Percentiles rank a stretch among this genome's conserved stretches.
Conservation (phyloP, 2,888 invertebrate genomes). For the Diaperis boleti region DNA sequence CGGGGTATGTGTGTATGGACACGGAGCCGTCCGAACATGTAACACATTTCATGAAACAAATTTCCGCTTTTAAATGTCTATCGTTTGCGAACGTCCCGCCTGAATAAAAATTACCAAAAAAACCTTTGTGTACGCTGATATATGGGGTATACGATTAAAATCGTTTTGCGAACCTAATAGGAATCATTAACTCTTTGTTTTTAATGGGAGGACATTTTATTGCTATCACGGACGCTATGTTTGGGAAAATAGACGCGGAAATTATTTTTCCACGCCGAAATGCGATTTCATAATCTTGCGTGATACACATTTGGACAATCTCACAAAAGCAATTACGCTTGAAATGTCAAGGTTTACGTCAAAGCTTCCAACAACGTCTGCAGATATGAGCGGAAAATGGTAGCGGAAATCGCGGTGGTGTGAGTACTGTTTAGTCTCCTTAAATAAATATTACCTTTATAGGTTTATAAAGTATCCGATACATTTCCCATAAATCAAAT, state of each 20-base stretch:
- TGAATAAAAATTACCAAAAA: conserved; percentile 46
- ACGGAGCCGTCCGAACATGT: conserved; percentile 44
- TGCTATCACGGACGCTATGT: conserved; percentile 6
- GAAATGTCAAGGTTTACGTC: conserved; percentile 19
- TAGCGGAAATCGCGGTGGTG: too few relatives aligned
- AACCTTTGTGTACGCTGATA: conserved; percentile 47
- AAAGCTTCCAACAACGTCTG: conserved; percentile 2
- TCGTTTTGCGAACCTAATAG: conserved; percentile 36
- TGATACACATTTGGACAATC: conserved; percentile 21
- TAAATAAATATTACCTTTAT: too few relatives aligned
- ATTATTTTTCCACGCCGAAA: conserved; percentile 10
- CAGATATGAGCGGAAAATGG: not conserved
- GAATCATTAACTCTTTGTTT: conserved; percentile 33
- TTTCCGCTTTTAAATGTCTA: conserved; percentile 56
- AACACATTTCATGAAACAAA: conserved; percentile 54
- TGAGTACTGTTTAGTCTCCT: too few relatives aligned
- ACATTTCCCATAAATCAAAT: too few relatives aligned
- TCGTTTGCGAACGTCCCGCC: conserved; percentile 42
- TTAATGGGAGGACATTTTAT: conserved; percentile 30
- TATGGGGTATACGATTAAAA: conserved; percentile 44
- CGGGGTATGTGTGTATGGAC: conserved; percentile 19
- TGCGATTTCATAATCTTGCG: conserved; percentile 5
- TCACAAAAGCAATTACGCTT: conserved; percentile 19
- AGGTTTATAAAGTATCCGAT: too few relatives aligned
- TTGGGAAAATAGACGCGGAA: conserved; percentile 24